These are phyloP conservation scores for Chouioia cunea DNA, from an alignment of 2,888 invertebrate genomes.

Conservation along the genomic window DNA sequence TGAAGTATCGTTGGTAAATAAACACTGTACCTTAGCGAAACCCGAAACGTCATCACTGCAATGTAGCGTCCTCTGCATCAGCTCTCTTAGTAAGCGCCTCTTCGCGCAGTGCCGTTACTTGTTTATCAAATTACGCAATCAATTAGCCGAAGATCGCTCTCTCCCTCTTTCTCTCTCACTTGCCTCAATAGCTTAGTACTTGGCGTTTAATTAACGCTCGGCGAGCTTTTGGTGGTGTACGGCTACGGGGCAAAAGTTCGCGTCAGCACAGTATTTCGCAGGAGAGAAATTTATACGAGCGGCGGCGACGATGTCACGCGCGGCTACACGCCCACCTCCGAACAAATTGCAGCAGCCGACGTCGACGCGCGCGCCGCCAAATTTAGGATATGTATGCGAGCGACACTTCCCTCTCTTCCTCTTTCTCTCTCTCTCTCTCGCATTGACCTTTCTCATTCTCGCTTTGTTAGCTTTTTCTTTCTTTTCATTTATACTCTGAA, in stretches of 20 bases:
- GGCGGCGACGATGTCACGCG: background rate
- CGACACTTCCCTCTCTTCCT: no score
- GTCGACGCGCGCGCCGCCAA: slow-evolving; percentile 4
- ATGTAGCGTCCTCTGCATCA: no score
- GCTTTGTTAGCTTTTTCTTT: no score
- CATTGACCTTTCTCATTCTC: no score
- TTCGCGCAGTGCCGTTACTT: background rate
- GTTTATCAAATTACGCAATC: slow-evolving; percentile 29
- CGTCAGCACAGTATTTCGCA: background rate
- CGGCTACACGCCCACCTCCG: background rate
- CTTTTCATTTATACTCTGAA: no score
- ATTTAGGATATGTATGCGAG: slow-evolving; percentile 22
- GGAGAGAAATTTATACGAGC: slow-evolving; percentile 7
- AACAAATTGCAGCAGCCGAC: slow-evolving; percentile 19
- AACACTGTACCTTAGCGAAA: no score
- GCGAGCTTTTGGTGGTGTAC: no score
- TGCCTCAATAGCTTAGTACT: background rate
- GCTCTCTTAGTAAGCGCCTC: no score
- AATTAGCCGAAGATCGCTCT: slow-evolving; percentile 13
- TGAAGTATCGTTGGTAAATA: no score
- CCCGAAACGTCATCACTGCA: no score
- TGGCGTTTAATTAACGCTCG: slow-evolving; percentile 28
- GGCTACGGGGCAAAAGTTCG: background rate
- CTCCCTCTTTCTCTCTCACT: no score
- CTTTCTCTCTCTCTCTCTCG: no score